These are phyloP conservation scores for Hormaphis cornu DNA, from an alignment of 1,140 invertebrate species.

Conservation along the genomic window DNA sequence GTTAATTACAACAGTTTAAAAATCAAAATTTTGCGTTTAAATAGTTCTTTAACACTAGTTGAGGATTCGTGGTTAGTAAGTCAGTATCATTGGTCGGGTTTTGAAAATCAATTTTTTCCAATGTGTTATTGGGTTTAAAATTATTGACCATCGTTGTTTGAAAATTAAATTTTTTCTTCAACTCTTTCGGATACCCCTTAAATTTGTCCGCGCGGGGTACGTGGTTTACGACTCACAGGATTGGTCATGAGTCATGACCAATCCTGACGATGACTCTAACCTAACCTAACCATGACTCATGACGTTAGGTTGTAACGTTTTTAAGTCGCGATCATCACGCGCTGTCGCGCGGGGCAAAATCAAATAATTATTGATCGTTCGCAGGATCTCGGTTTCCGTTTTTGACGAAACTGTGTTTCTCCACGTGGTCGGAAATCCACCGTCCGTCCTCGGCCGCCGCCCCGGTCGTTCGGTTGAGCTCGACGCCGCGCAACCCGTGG, in stretches of 20 bases:
- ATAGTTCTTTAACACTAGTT: too few relatives aligned
- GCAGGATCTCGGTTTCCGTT: not conserved
- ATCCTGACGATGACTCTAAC: not conserved
- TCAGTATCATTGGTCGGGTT: too few relatives aligned
- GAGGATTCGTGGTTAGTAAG: too few relatives aligned
- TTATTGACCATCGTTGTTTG: too few relatives aligned
- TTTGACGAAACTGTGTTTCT: slow-evolving; percentile 13
- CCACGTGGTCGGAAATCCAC: not conserved
- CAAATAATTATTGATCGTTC: not conserved
- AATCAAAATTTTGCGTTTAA: too few relatives aligned
- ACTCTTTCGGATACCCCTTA: too few relatives aligned
- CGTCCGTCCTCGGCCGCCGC: not conserved
- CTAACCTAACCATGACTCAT: not conserved
- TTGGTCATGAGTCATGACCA: not conserved
- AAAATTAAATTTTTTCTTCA: too few relatives aligned
- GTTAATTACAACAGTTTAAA: too few relatives aligned
- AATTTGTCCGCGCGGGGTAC: too few relatives aligned
- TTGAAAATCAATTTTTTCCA: too few relatives aligned
- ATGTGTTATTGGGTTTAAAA: too few relatives aligned
- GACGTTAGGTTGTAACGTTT: not conserved
- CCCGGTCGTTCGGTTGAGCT: not conserved
- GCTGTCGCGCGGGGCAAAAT: not conserved
- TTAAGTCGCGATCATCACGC: not conserved
- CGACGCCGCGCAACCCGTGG: not conserved
- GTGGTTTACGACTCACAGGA: too few relatives aligned